These are phyloP conservation scores for Scomberomorus guttatus DNA, from an alignment of 2,797 vertebrate species.

Conservation along the genomic window DNA sequence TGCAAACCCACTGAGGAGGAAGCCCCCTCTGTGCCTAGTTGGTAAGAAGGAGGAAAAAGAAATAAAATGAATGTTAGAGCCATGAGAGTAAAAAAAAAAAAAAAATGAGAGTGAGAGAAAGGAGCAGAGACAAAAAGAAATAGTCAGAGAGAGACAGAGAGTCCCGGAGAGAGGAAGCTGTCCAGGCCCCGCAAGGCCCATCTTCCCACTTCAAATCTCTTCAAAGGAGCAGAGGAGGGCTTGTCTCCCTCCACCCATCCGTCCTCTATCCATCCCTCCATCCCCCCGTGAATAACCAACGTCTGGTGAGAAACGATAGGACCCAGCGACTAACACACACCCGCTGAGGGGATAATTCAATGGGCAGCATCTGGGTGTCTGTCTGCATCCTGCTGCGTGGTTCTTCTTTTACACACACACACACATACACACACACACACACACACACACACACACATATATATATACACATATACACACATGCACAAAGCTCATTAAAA, in stretches of 20 bases:
- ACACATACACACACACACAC: constrained; percentile 13
- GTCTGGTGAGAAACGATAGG: constrained; percentile 67
- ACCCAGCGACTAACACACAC: constrained; percentile 40
- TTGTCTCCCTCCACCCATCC: constrained; percentile 34
- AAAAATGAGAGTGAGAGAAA: background rate
- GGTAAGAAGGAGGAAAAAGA: background rate
- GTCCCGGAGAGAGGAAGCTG: constrained; percentile 43
- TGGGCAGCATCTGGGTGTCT: constrained; percentile 51
- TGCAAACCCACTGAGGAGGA: constrained; percentile 10
- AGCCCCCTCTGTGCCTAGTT: background rate
- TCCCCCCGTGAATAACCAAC: constrained; percentile 41
- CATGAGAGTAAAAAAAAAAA: constrained; percentile 4
- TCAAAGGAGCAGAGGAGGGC: constrained; percentile 41
- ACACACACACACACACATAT: background rate
- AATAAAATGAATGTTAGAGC: background rate
- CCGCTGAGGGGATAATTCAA: constrained; percentile 51
- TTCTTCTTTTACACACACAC: constrained; percentile 3
- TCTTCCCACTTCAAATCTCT: constrained; percentile 55
- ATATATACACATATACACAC: constrained; percentile 1
- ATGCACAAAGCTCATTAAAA: constrained; percentile 66
- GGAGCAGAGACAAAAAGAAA: background rate
- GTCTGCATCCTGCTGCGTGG: constrained; percentile 52
- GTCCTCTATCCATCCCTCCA: constrained; percentile 12
- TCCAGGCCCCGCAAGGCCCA: constrained; percentile 54
- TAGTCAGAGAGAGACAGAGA: constrained; percentile 19